A percentile compares a stretch with the other conserved stretches of the same genome.
Conservation (phyloP, 1,140 invertebrate genomes). For the Brachionus manjavacas region DNA sequence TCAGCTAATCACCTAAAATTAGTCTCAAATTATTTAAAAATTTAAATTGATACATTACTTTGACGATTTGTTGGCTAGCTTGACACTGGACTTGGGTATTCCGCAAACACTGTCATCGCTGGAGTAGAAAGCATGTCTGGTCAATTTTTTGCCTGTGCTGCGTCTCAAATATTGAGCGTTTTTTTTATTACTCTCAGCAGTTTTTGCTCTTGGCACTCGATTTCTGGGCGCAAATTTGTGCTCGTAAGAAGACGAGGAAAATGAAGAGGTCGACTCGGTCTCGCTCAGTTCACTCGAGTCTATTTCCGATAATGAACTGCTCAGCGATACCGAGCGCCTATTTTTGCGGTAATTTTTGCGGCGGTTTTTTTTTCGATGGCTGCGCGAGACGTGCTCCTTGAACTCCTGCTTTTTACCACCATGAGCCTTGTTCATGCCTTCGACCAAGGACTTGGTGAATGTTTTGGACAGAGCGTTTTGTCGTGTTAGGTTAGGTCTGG, state of each 20-base stretch:
- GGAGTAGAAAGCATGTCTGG: slow-evolving; percentile 9
- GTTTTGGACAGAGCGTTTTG: slow-evolving; percentile 2
- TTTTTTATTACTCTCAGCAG: background rate
- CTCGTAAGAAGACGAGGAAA: slow-evolving; percentile 4
- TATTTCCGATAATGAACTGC: background rate
- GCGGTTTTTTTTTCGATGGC: background rate
- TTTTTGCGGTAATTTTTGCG: background rate
- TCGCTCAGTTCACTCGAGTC: background rate
- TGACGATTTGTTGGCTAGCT: background rate
- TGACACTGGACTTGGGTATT: slow-evolving; percentile 28
- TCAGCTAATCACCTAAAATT: background rate
- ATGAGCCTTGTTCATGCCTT: background rate
- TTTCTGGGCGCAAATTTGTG: background rate
- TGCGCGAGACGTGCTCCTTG: background rate
- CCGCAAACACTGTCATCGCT: slow-evolving; percentile 42
- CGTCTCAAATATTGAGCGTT: background rate
- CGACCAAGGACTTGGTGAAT: slow-evolving; percentile 2
- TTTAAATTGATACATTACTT: background rate
- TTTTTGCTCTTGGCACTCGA: background rate
- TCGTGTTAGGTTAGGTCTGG: slow-evolving; percentile 7
- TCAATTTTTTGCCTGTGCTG: background rate
- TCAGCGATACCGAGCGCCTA: background rate
- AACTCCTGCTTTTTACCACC: background rate
- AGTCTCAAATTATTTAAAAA: background rate
- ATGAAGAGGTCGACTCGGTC: background rate